Evolutionary conservation across 1,140 invertebrate species (phyloP), one percentile per base, ranked within the genome.

Genomic region (Magallana gigas): DNA sequence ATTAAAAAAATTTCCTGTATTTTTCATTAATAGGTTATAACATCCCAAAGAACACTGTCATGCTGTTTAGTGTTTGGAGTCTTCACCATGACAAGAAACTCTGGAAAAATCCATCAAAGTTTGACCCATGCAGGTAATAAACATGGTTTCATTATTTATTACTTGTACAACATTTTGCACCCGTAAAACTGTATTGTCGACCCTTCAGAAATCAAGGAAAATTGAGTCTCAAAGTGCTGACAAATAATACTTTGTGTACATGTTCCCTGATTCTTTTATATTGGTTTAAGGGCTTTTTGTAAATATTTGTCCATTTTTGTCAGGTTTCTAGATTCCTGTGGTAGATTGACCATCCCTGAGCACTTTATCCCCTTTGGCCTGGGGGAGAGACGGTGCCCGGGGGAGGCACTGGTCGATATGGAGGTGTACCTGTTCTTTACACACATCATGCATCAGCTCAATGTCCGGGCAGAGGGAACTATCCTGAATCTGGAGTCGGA

Each of bases 51-150:
- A 91, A 90, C 57, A 90, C 92, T 11, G 68, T 91, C 14, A 82
- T 93, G 9, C 85, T 93, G 81, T 92, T 93, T 82, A 93, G 93
- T 84, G 83, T 93, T 8, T 93, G 93, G 93, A 91, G 91, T 87
- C 57, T 93, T n/a, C 91, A 93, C 85, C 91, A 93, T 91, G 93
- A 93, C 83, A 29, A 91, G 14, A 92, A 90, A 83, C 91, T 92
- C 85, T 93, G 93, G 93, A 91, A 90, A 90, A 90, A 93, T 71
- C 93, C 93, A 1, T 89, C 88, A 84, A 91, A 88, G 71, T 93
- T 93, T 91, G 86, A 93, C 87, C 93, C 93, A 58, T 36, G 88
- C 1, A 92, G 93, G 93, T 93, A 87, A 84, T 23, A 56, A 16
- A 57, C 8, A 11, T 29, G 23, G 14, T 1, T 11, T 18, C 29